phyloP scores from a whole-genome alignment of 2,888 invertebrate species.

The Sinotaia quadrata region DNA sequence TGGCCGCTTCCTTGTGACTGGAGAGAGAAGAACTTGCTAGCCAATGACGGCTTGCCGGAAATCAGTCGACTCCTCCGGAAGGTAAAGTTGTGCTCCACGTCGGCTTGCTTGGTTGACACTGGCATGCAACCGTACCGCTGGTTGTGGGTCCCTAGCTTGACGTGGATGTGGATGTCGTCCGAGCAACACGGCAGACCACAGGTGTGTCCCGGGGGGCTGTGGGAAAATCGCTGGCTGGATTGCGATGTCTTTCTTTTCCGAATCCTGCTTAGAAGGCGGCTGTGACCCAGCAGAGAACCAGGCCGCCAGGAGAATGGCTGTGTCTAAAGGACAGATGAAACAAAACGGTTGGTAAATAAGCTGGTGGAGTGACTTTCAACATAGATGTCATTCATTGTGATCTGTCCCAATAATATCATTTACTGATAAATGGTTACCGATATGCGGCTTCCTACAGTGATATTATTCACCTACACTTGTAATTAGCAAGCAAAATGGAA shows the following conservation, averaged over 20 bases:
- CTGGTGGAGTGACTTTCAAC: no score
- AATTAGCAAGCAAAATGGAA: no score
- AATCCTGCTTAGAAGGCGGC: slow-evolving; percentile 22
- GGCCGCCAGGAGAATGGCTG: neutral
- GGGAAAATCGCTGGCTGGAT: slow-evolving; percentile 53
- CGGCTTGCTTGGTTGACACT: slow-evolving; percentile 35
- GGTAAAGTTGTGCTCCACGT: slow-evolving; percentile 52
- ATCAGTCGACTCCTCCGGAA: slow-evolving; percentile 43
- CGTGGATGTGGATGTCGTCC: slow-evolving; percentile 40
- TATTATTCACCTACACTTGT: no score
- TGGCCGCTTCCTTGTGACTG: slow-evolving; percentile 31
- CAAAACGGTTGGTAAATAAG: no score
- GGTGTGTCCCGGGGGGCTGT: slow-evolving; percentile 64
- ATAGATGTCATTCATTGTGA: no score
- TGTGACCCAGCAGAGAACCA: no score
- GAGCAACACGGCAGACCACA: slow-evolving; percentile 65
- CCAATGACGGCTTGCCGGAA: slow-evolving; percentile 38
- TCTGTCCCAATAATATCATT: no score
- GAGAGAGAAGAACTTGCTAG: slow-evolving; percentile 51
- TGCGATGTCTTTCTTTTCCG: slow-evolving; percentile 38
- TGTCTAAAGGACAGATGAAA: no score
- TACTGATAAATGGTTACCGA: no score
- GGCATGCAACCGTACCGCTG: slow-evolving; percentile 41
- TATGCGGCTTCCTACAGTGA: no score
- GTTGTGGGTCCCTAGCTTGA: slow-evolving; percentile 3